Percentiles rank a stretch among this genome's conserved stretches.
phyloP scores from a whole-genome alignment of 2,888 invertebrate species.

The Allygus modestus region DNA sequence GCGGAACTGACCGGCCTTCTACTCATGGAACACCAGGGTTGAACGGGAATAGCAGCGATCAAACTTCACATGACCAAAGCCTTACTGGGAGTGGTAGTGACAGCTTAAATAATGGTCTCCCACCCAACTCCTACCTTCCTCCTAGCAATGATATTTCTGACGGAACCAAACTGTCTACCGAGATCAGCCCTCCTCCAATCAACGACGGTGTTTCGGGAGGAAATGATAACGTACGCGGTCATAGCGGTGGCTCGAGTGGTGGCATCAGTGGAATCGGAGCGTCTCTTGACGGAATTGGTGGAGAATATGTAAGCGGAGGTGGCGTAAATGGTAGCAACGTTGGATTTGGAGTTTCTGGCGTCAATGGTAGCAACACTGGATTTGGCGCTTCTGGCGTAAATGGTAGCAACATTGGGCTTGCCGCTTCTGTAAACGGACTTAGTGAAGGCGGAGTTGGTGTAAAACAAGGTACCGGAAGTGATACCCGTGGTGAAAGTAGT shows the following conservation, averaged over 20 bases:
- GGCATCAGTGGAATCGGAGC: slow-evolving; percentile 45
- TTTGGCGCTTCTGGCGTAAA: slow-evolving; percentile 61
- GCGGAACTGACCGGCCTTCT: neutral
- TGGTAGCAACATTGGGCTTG: slow-evolving; percentile 63
- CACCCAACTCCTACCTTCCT: slow-evolving; percentile 59
- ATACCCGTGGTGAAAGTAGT: slow-evolving; percentile 66
- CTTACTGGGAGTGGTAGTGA: slow-evolving; percentile 53
- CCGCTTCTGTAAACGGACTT: slow-evolving; percentile 66
- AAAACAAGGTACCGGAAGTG: slow-evolving; percentile 61
- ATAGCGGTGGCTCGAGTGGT: slow-evolving; percentile 62
- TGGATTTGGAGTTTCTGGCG: neutral
- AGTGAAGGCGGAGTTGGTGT: slow-evolving; percentile 54
- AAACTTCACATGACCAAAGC: slow-evolving; percentile 51
- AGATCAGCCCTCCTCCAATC: neutral
- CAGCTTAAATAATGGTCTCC: slow-evolving; percentile 35
- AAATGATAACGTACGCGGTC: no score
- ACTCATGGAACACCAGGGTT: slow-evolving; percentile 1
- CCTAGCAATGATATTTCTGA: slow-evolving; percentile 40
- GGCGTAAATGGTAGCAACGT: neutral
- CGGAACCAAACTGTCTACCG: neutral
- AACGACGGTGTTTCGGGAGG: slow-evolving; percentile 40
- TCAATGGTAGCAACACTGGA: neutral
- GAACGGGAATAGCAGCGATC: slow-evolving; percentile 34
- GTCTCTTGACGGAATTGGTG: slow-evolving; percentile 62
- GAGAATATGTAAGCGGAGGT: slow-evolving; percentile 61